These are phyloP conservation scores for Dipodomys spectabilis DNA, from an alignment of 2,113 vertebrate genomes.

Conservation along the genomic window DNA sequence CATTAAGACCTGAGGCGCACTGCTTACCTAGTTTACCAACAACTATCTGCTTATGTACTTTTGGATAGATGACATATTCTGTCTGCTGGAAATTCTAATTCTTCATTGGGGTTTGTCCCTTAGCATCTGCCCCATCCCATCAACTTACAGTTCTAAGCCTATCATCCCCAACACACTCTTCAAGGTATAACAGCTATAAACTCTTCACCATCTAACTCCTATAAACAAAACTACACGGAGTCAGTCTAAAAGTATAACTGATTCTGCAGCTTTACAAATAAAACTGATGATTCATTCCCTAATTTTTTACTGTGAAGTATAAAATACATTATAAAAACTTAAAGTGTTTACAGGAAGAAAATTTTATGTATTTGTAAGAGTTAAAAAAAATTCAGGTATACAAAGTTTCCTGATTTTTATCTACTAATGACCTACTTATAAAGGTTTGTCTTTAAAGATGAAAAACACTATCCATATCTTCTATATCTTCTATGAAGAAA, in stretches of 20 bases:
- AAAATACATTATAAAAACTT: background rate
- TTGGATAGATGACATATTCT: background rate
- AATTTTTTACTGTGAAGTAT: background rate
- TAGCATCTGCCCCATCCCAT: background rate
- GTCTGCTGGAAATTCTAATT: background rate
- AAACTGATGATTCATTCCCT: background rate
- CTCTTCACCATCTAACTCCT: background rate
- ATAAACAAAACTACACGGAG: too few species aligned
- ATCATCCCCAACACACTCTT: background rate
- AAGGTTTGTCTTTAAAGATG: conserved; percentile 3
- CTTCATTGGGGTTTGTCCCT: background rate
- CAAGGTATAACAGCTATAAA: background rate
- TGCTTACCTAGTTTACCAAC: background rate
- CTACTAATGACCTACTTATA: background rate
- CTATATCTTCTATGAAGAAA: conserved; percentile 11
- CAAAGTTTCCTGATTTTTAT: conserved; percentile 37
- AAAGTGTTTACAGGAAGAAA: background rate
- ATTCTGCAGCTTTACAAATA: conserved; percentile 7
- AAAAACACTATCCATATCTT: background rate
- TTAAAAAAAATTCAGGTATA: background rate
- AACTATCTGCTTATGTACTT: background rate
- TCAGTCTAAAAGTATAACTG: background rate
- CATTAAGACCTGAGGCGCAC: background rate
- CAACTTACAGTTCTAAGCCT: background rate
- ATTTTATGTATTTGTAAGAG: background rate